A percentile compares a stretch with the other conserved stretches of the same genome.
phyloP scores from a whole-genome alignment of 92 coral and sea anemone genomes.

The Actinernus sp. region DNA sequence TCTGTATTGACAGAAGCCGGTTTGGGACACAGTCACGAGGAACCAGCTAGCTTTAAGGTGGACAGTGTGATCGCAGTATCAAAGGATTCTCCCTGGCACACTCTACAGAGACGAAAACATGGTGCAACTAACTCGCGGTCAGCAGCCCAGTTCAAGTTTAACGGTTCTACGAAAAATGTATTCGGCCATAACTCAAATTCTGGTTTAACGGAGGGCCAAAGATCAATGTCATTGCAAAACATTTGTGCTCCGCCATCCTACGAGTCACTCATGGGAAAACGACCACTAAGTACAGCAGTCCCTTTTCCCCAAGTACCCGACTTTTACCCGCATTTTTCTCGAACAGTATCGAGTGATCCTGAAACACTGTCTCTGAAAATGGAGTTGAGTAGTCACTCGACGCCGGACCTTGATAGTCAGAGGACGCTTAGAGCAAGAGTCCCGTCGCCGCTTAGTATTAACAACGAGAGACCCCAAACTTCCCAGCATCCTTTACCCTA shows the following conservation, averaged over 20 bases:
- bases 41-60: slow-evolving; percentile 70
- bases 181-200: no score
- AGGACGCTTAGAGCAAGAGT: neutral
- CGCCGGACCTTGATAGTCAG: slow-evolving; percentile 11
- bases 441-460: neutral
- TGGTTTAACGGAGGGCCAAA: slow-evolving; percentile 11
- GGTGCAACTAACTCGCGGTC: slow-evolving; percentile 41
- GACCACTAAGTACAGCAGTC: slow-evolving; percentile 53
- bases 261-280: slow-evolving; percentile 56
- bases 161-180: slow-evolving; percentile 24
- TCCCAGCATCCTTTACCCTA: slow-evolving; percentile 7
- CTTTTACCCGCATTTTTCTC: slow-evolving; percentile 21
- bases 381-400: slow-evolving; percentile 7
- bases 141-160: slow-evolving; percentile 67
- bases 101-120: slow-evolving; percentile 77
- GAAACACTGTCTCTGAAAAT: slow-evolving; percentile 12
- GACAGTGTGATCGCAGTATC: slow-evolving; percentile 96
- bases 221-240: slow-evolving; percentile 77
- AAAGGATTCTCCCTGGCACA: slow-evolving; percentile 87
- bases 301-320: slow-evolving; percentile 87
- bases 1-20: slow-evolving; percentile 88
- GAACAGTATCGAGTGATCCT: slow-evolving; percentile 57
- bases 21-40: slow-evolving; percentile 75
- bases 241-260: slow-evolving; percentile 61
- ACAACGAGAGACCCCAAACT: slow-evolving; percentile 16